These are phyloP conservation scores for Uromys caudimaculatus DNA, from an alignment of 2,797 vertebrate species.

Conservation along the genomic window DNA sequence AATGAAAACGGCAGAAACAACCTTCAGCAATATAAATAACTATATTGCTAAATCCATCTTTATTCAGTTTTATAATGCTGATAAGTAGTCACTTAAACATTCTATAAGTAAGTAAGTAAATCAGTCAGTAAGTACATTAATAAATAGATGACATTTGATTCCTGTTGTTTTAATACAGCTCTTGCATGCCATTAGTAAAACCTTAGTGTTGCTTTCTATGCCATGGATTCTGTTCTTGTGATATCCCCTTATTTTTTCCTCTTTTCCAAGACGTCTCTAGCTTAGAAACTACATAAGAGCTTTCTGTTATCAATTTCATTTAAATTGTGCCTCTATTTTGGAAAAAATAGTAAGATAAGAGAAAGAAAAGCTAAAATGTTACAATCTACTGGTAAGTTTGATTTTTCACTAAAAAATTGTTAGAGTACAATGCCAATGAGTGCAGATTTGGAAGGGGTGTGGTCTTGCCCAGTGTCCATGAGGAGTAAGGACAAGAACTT, in stretches of 20 bases:
- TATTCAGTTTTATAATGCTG: not conserved
- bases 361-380: not conserved
- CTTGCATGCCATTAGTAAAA: not conserved
- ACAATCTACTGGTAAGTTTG: not conserved
- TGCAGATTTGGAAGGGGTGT: accelerated
- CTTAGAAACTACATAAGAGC: not conserved
- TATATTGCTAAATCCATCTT: not conserved
- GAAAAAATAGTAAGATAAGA: not conserved
- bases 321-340: not conserved
- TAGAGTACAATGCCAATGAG: not conserved
- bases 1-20: not conserved
- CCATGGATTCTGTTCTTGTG: not conserved
- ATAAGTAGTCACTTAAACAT: not conserved
- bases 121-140: not conserved
- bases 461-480: not conserved
- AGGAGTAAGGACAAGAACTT: not conserved
- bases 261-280: not conserved
- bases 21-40: not conserved
- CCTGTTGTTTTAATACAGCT: not conserved
- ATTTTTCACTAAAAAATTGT: not conserved
- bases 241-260: not conserved
- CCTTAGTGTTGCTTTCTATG: not conserved
- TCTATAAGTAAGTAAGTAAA: not conserved
- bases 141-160: not conserved
- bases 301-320: not conserved